These are phyloP conservation scores for Idaea straminata DNA, from an alignment of 2,888 invertebrate species.

Conservation along the genomic window DNA sequence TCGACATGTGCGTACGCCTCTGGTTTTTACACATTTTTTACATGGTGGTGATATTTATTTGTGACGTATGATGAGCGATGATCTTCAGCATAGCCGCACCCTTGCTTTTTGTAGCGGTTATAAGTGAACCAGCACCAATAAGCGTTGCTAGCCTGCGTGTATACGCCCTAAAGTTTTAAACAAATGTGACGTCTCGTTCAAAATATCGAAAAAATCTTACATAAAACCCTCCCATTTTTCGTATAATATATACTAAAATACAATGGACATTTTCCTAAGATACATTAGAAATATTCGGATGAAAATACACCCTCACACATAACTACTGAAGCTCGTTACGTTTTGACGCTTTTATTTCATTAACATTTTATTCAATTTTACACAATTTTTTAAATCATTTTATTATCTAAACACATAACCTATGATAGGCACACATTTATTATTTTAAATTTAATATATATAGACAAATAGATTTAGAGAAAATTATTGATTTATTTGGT, in stretches of 20 bases:
- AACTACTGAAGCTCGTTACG: slow-evolving; percentile 64
- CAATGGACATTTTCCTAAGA: slow-evolving; percentile 25
- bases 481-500: slow-evolving; percentile 11
- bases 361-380: slow-evolving; percentile 43
- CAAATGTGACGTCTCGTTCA: not conserved
- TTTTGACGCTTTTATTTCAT: slow-evolving; percentile 48
- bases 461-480: slow-evolving; percentile 7
- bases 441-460: slow-evolving; percentile 5
- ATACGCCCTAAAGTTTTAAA: too few species aligned
- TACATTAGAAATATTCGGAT: slow-evolving; percentile 16
- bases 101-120: too few species aligned
- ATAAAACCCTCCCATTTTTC: not conserved
- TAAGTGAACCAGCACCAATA: too few species aligned
- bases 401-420: slow-evolving; percentile 60
- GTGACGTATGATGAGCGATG: too few species aligned
- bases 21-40: too few species aligned
- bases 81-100: too few species aligned
- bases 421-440: slow-evolving; percentile 73
- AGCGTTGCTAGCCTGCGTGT: too few species aligned
- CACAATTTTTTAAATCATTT: slow-evolving; percentile 47
- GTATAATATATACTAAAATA: slow-evolving; percentile 13
- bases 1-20: too few species aligned
- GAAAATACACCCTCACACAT: slow-evolving; percentile 33
- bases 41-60: too few species aligned
- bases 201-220: not conserved